Conservation (phyloP, 2,797 vertebrate genomes). For the Sparus aurata region DNA sequence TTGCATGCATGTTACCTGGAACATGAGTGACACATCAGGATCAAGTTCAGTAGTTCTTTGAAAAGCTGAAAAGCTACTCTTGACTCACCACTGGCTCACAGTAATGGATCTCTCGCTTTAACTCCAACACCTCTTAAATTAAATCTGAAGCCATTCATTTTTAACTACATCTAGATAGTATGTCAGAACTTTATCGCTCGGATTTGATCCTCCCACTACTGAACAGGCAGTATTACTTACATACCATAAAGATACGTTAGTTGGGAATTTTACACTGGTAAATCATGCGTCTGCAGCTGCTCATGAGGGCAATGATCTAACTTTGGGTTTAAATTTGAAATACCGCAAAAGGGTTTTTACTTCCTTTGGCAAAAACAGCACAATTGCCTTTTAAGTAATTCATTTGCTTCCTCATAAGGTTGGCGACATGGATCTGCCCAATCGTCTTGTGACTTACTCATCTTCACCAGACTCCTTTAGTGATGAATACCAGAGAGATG, state of each 20-base stretch:
- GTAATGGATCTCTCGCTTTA: constrained; percentile 73
- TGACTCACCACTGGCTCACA: constrained; percentile 65
- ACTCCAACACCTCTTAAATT: constrained; percentile 69
- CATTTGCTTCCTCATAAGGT: constrained; percentile 36
- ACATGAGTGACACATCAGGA: constrained; percentile 72
- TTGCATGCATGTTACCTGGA: constrained; percentile 54
- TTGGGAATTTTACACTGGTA: constrained; percentile 29
- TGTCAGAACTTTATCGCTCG: constrained; percentile 59
- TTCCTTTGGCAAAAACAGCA: constrained; percentile 11
- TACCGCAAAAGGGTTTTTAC: constrained; percentile 6
- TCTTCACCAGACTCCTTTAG: constrained; percentile 54
- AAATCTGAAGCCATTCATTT: constrained; percentile 72
- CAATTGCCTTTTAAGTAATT: constrained; percentile 42
- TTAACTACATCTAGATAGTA: constrained; percentile 69
- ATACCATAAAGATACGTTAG: constrained; percentile 25
- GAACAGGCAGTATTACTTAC: constrained; percentile 47
- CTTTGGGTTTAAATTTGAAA: constrained; percentile 29
- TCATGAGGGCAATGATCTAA: constrained; percentile 7
- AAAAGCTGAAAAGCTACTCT: constrained; percentile 68
- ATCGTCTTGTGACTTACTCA: constrained; percentile 66
- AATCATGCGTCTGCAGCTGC: constrained; percentile 33
- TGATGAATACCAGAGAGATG: constrained; percentile 61
- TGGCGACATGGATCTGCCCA: constrained; percentile 43
- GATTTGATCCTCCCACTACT: constrained; percentile 54
- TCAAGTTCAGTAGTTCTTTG: constrained; percentile 73